Percentiles rank a stretch among this genome's conserved stretches.
Conservation (phyloP, 1,140 invertebrate species). For the Coenobita brevimanus region DNA sequence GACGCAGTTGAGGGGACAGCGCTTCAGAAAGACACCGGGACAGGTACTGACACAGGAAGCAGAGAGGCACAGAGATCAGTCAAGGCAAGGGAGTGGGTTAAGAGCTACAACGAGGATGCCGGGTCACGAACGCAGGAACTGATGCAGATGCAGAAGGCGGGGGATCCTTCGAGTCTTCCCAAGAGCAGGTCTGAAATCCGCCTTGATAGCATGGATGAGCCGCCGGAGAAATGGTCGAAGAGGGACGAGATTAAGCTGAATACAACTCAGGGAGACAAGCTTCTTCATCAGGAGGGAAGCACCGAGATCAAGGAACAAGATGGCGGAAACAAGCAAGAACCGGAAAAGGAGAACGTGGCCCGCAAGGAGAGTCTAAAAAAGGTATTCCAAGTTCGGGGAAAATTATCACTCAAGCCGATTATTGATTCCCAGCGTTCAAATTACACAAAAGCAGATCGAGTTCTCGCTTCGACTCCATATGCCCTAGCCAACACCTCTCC, state of each 20-base stretch:
- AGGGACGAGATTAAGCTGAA: slow-evolving; percentile 46
- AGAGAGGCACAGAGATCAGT: slow-evolving; percentile 1
- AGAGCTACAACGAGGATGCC: slow-evolving; percentile 39
- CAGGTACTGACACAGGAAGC: not conserved
- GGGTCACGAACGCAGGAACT: slow-evolving; percentile 11
- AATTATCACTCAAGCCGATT: slow-evolving; percentile 49
- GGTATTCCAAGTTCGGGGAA: slow-evolving; percentile 53
- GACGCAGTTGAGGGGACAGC: slow-evolving; percentile 11
- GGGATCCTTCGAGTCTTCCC: slow-evolving; percentile 31
- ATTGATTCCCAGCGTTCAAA: slow-evolving; percentile 37
- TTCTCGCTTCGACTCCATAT: slow-evolving; percentile 44
- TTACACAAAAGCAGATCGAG: slow-evolving; percentile 42
- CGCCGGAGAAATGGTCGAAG: slow-evolving; percentile 26
- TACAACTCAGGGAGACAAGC: not conserved
- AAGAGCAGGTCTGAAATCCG: slow-evolving; percentile 58
- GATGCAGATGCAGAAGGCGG: slow-evolving; percentile 24
- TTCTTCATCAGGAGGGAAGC: not conserved
- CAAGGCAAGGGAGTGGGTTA: slow-evolving; percentile 47
- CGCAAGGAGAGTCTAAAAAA: slow-evolving; percentile 48
- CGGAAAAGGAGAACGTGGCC: slow-evolving; percentile 32
- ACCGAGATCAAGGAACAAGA: not conserved
- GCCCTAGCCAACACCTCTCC: slow-evolving; percentile 23
- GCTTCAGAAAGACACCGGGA: not conserved
- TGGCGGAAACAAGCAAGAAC: not conserved
- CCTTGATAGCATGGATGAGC: slow-evolving; percentile 37